Conservation (phyloP, 1,140 invertebrate genomes). For the Caenorhabditis briggsae region DNA sequence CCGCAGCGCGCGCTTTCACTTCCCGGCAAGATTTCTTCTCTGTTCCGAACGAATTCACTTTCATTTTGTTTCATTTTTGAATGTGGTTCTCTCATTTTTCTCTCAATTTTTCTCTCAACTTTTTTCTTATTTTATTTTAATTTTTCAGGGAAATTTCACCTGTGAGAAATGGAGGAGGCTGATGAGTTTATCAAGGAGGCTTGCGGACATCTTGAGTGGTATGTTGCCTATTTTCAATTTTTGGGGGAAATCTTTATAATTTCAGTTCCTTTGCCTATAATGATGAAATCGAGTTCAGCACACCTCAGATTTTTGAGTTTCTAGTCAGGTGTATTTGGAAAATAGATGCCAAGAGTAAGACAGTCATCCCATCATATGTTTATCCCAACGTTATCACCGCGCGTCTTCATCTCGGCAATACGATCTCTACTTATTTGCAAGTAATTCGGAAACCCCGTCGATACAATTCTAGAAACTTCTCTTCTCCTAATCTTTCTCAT, state of each 20-base stretch:
- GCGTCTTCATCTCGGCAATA: constrained; percentile 13
- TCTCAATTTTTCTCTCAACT: neutral
- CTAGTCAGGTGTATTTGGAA: constrained; percentile 51
- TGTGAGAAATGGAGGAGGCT: constrained; percentile 50
- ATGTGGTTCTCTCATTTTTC: neutral
- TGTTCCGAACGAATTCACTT: neutral
- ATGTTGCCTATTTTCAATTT: neutral
- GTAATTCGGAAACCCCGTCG: neutral
- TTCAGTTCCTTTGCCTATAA: constrained; percentile 39
- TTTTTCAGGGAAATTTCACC: constrained; percentile 38
- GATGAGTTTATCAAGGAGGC: constrained; percentile 26
- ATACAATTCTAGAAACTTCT: neutral
- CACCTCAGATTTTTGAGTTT: constrained; percentile 51
- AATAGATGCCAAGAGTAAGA: constrained; percentile 11
- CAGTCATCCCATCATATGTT: neutral
- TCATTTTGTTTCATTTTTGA: neutral
- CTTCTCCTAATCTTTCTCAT: neutral
- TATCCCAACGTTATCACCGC: constrained; percentile 45
- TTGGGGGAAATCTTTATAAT: neutral
- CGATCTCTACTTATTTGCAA: constrained; percentile 29
- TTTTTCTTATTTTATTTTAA: neutral
- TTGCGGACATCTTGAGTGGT: constrained; percentile 27
- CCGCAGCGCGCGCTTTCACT: constrained; percentile 10
- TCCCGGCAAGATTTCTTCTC: neutral
- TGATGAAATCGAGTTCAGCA: constrained; percentile 44